Conservation (phyloP, 2,113 vertebrate species). For the Sardina pilchardus region DNA sequence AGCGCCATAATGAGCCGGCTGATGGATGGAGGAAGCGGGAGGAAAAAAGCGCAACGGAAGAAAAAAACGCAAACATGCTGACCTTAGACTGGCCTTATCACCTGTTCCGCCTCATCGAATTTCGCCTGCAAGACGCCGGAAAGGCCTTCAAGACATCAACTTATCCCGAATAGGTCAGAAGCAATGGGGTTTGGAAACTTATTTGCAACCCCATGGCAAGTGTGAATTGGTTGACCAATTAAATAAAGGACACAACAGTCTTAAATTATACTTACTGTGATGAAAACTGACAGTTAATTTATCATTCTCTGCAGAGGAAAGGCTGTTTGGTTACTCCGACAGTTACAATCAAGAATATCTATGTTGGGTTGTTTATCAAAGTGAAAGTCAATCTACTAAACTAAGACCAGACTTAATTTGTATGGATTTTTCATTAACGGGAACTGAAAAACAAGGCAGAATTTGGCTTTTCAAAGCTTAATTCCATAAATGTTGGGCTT, state of each 20-base stretch:
- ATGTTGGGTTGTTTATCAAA: not conserved
- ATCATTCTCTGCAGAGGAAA: not conserved
- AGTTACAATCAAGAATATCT: not conserved
- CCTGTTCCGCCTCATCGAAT: not conserved
- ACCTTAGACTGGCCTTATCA: constrained; percentile 4
- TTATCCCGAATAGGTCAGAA: not conserved
- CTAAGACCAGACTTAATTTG: not conserved
- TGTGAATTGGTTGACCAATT: not conserved
- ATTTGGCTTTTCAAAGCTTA: not conserved
- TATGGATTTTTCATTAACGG: not conserved
- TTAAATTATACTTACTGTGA: not conserved
- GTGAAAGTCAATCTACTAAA: not conserved
- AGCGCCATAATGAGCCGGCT: not conserved
- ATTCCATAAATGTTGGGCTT: not conserved
- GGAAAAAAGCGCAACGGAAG: not conserved
- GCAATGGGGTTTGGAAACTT: not conserved
- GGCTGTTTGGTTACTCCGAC: not conserved
- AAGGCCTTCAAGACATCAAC: not conserved
- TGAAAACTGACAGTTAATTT: constrained; percentile 5
- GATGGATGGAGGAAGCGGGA: not conserved
- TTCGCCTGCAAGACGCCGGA: not conserved
- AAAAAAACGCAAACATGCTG: not conserved
- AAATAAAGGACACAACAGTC: not conserved
- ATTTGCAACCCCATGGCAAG: not conserved
- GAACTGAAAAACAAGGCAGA: not conserved